Evolutionary conservation across 2,888 invertebrate genomes (phyloP), one percentile per base, ranked within the genome.

Genomic region (Brachypalpus laphriformis): DNA sequence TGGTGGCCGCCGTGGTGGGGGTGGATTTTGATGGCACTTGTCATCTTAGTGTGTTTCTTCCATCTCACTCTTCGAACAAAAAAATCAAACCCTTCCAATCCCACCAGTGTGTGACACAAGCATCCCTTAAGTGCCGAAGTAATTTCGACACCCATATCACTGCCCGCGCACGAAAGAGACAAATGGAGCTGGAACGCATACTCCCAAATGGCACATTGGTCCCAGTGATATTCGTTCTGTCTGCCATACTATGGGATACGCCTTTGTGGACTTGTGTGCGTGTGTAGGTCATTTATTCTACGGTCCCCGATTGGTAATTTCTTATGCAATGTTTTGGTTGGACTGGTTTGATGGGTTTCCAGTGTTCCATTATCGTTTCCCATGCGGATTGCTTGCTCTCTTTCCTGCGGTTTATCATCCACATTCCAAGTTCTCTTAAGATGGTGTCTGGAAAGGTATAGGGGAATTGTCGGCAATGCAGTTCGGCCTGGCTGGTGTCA

Each of bases 321-420:
- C 61, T 72, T 81, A 51, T 80, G 72, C 87, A 87, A 80, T 31
- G 20, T 66, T 71, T 66, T 57, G 66, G 72, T 87, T 87, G 83
- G 87, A 34, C 61, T 57, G 71, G 54, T 66, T 57, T 56, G 16
- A 34, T 45, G 14, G 22, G 16, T 40, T 85, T 85, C 80, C 83
- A 85, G 70, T 75, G 31, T 85, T 80, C 70, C 81, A 85, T 68
- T 63, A 40, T 40, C 11, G n/a, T 57, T 70, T 70, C 40, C 83
- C 80, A 61, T 70, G 51, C 42, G 63, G 2, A 11, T 45, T 56
- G 61, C 66, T 81, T 31, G 49, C 28, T 59, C 77, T 78, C 63
- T 14, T 16, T 20, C 14, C 54, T 14, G 16, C 9, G 9, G 14
- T 28, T 34, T 34, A 51, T 18, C 16, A 22, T 54, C 45, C 51